phyloP scores from a whole-genome alignment of 2,797 vertebrate genomes.

The Myotis planiceps region DNA sequence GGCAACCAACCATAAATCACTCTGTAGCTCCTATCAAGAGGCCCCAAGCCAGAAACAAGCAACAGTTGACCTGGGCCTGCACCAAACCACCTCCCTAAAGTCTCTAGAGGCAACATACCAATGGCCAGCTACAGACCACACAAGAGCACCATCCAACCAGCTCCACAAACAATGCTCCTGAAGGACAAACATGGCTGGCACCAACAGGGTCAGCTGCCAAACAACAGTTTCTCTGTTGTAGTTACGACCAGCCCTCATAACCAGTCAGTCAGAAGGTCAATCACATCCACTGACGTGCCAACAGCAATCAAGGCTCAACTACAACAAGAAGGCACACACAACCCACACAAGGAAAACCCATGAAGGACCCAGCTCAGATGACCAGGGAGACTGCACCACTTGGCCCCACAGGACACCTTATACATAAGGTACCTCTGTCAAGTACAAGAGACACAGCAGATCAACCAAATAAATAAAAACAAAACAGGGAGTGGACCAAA shows the following conservation, averaged over 20 bases:
- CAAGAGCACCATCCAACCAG: neutral
- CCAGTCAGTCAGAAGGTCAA: neutral
- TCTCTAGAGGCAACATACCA: neutral
- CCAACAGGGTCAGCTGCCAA: neutral
- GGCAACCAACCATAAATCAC: neutral
- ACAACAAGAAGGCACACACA: neutral
- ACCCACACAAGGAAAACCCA: neutral
- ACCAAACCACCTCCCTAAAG: neutral
- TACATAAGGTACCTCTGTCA: neutral
- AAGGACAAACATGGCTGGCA: neutral
- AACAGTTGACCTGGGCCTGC: neutral
- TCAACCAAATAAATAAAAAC: neutral
- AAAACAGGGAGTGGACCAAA: neutral
- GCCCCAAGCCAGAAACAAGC: neutral
- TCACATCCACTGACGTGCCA: neutral
- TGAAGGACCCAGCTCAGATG: neutral
- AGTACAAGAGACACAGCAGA: neutral
- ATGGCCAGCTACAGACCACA: neutral
- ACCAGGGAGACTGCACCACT: neutral
- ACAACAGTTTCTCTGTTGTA: no score
- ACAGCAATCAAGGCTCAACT: neutral
- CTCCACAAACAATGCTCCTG: neutral
- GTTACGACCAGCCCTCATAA: neutral
- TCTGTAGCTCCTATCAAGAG: neutral
- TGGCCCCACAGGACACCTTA: neutral